These are phyloP conservation scores for Hypercompe scribonia DNA, from an alignment of 2,888 invertebrate genomes.

Conservation along the genomic window DNA sequence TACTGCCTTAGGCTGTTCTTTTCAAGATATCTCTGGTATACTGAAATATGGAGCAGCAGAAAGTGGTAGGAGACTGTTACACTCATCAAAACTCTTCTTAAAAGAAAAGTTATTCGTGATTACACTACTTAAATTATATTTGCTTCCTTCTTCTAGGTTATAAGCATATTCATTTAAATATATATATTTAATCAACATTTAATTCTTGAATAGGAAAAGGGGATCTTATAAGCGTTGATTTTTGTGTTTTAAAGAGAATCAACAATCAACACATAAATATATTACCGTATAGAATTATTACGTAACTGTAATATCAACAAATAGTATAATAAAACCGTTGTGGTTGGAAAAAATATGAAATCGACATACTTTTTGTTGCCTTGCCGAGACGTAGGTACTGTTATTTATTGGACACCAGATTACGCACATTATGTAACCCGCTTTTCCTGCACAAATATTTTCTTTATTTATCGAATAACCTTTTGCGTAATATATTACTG, in stretches of 20 bases:
- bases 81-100: no score
- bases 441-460: constrained; percentile 47
- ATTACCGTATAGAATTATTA: constrained; percentile 23
- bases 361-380: constrained; percentile 46
- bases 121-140: no score
- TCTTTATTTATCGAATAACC: constrained; percentile 36
- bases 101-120: no score
- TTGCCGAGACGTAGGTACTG: constrained; percentile 43
- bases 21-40: no score
- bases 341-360: constrained; percentile 45
- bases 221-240: neutral
- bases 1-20: no score
- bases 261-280: no score
- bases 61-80: no score
- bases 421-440: constrained; percentile 44
- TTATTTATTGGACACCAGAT: constrained; percentile 53
- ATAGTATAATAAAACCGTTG: constrained; percentile 31
- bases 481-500: constrained; percentile 27
- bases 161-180: neutral
- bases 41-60: no score
- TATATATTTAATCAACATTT: neutral
- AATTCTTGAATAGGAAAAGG: neutral
- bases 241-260: neutral
- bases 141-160: neutral
- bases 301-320: constrained; percentile 40